phyloP scores from a whole-genome alignment of 2,888 invertebrate genomes.

The Cryptophagus acutangulus region DNA sequence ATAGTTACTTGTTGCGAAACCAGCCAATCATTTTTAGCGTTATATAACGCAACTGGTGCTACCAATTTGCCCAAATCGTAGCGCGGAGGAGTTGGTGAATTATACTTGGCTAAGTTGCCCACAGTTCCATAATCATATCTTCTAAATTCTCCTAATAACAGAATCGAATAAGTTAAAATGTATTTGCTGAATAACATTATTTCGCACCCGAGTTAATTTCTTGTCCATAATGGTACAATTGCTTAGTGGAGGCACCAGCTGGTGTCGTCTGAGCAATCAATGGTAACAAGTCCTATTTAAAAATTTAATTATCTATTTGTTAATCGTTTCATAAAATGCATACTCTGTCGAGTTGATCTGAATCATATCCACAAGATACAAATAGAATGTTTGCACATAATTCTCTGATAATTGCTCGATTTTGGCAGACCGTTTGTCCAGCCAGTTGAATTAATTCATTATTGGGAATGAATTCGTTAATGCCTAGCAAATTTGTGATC shows the following conservation, averaged over 20 bases:
- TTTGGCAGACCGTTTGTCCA: slow-evolving; percentile 4
- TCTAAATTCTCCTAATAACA: background rate
- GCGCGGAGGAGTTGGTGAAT: background rate
- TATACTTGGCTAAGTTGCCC: background rate
- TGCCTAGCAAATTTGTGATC: slow-evolving; percentile 4
- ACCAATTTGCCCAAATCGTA: background rate
- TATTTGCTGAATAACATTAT: too few species aligned
- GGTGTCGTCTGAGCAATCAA: slow-evolving; percentile 17
- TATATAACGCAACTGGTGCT: background rate
- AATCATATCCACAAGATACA: slow-evolving; percentile 7
- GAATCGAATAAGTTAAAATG: too few species aligned
- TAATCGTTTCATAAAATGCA: background rate
- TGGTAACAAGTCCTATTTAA: slow-evolving; percentile 5
- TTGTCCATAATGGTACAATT: slow-evolving; percentile 68
- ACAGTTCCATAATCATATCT: background rate
- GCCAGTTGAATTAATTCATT: slow-evolving; percentile 1
- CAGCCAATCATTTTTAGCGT: background rate
- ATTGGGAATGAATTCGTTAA: slow-evolving; percentile 8
- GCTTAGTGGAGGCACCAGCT: slow-evolving; percentile 52
- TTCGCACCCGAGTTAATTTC: slow-evolving; percentile 45
- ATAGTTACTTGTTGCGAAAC: background rate
- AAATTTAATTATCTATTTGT: too few species aligned
- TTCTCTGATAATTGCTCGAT: slow-evolving; percentile 2
- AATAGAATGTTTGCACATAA: slow-evolving; percentile 7
- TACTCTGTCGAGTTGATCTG: slow-evolving; percentile 7